Evolutionary conservation across 2,888 invertebrate species (phyloP).

Genomic region (Rhodophaea formosa): DNA sequence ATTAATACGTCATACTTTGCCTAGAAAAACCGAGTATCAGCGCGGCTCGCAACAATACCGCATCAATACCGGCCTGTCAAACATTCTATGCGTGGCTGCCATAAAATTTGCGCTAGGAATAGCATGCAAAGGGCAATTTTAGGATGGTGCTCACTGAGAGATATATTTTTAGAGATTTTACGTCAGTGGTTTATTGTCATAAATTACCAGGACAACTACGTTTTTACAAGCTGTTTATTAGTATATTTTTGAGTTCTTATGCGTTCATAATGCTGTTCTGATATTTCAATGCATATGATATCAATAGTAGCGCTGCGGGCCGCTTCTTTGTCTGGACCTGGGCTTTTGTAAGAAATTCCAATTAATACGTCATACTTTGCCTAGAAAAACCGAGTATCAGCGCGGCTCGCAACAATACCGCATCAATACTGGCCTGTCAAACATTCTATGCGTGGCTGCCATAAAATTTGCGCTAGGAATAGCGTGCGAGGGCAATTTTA

Average conservation of each 20-base stretch:
- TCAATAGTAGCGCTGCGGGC: constrained; percentile 1
- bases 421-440: constrained; percentile 31
- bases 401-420: constrained; percentile 44
- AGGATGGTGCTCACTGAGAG: constrained; percentile 8
- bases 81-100: constrained; percentile 10
- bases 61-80: constrained; percentile 31
- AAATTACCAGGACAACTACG: too few species aligned
- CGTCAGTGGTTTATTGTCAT: background rate
- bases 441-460: constrained; percentile 10
- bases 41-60: constrained; percentile 44
- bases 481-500: constrained; percentile 16
- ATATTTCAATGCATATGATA: constrained; percentile 11
- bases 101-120: constrained; percentile 15
- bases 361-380: constrained; percentile 57
- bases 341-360: constrained; percentile 55
- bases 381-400: constrained; percentile 39
- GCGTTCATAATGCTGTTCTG: too few species aligned
- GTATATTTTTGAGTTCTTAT: too few species aligned
- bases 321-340: constrained; percentile 13
- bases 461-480: constrained; percentile 15
- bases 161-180: background rate
- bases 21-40: constrained; percentile 39
- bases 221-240: too few species aligned
- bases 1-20: constrained; percentile 57
- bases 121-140: constrained; percentile 15